Evolutionary conservation across 2,113 vertebrate genomes (phyloP).

Genomic region (Triplophysa dalaica): DNA sequence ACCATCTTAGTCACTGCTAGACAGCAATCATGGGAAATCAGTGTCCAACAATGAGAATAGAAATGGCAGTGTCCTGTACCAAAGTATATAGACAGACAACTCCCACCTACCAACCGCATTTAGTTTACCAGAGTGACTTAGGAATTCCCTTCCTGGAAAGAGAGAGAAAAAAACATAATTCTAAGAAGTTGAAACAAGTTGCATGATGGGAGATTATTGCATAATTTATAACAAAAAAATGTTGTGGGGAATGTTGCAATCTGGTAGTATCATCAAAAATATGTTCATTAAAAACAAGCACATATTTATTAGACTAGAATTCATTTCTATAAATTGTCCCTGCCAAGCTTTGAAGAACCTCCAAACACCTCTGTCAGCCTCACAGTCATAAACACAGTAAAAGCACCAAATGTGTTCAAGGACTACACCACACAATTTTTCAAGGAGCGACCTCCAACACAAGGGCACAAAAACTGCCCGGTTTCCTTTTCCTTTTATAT

Average conservation of each 20-base stretch:
- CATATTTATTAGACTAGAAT: neutral
- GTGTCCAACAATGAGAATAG: neutral
- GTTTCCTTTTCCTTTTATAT: neutral
- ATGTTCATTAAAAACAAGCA: neutral
- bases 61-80: neutral
- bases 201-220: neutral
- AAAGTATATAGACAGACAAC: constrained; percentile 27
- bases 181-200: neutral
- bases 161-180: neutral
- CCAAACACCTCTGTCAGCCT: neutral
- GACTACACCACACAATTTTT: constrained; percentile 21
- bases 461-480: constrained; percentile 23
- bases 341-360: neutral
- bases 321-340: neutral
- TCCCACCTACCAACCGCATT: constrained; percentile 84
- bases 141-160: constrained; percentile 79
- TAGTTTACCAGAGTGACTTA: constrained; percentile 75
- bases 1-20: neutral
- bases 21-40: neutral
- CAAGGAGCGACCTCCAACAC: constrained; percentile 43
- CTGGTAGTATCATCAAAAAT: neutral
- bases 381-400: neutral
- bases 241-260: neutral
- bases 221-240: neutral
- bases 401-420: constrained; percentile 27